Base-by-base conservation (phyloP, 2,113 vertebrate genomes). In the Chionodraco myersi region DNA sequence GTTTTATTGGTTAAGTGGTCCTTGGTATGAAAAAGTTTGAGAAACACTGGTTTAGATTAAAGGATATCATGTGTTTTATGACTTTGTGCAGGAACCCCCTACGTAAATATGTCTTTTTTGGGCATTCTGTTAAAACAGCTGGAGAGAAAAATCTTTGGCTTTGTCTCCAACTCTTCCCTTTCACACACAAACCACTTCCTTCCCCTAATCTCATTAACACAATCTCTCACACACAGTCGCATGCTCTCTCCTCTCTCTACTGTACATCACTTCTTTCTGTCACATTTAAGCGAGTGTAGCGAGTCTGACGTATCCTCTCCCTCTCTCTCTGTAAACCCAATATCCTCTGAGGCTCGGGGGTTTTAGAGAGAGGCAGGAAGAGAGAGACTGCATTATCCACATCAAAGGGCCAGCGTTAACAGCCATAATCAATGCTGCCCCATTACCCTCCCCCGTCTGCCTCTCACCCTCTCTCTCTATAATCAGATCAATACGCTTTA, bases 381-480 rank as follows among this genome's bases (percentile, higher is more conserved):
- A 93, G 89, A 86, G 92, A 91, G 91, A 87, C 92, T 93, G 94
- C 93, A 95, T 94, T 94, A 94, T 94, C 93, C 90, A 92, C 94
- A 95, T 94, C 93, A 94, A 90, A 94, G 92, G 88, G 82, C 91
- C 86, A 49, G 91, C 90, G 93, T 95, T 95, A 93, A 94, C 94
- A 92, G 91, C 91, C 91, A 92, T 94, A 92, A 95, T 95, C 94
- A 94, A 95, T 94, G 93, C 88, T 84, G 86, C 88, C 91, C 92
- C 94, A 95, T 95, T 94, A 94, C 80, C 64, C 83, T 41, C 30
- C 88, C 66, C 63, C 76, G 74, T 86, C 89, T 51, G 47, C 56
- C 64, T 52, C 80, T 53, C 71, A 41, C 36, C 36, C 36, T 69
- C 75, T n/a, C 68, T 16, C 77, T 74, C 73, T 6, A 59, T 60